These are phyloP conservation scores for Drosophila nigromelanica DNA, from an alignment of 1,140 invertebrate genomes.

Conservation along the genomic window DNA sequence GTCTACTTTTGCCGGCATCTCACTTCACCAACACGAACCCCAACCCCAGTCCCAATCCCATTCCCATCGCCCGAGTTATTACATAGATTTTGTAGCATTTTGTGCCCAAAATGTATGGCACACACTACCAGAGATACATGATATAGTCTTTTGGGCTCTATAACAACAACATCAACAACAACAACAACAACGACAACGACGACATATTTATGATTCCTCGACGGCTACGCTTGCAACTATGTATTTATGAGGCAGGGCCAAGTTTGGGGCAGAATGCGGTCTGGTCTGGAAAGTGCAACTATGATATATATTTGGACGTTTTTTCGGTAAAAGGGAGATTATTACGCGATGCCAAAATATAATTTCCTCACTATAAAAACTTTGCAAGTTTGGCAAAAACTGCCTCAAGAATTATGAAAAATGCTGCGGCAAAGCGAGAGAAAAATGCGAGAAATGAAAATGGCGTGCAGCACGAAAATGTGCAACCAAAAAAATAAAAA, in stretches of 20 bases:
- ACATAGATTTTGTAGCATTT: slow-evolving; percentile 80
- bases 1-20: slow-evolving; percentile 37
- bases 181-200: slow-evolving; percentile 38
- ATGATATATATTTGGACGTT: slow-evolving; percentile 61
- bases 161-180: slow-evolving; percentile 1
- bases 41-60: neutral
- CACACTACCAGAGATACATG: slow-evolving; percentile 49
- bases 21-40: neutral
- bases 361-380: slow-evolving; percentile 72
- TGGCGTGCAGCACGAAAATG: slow-evolving; percentile 80
- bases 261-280: slow-evolving; percentile 11
- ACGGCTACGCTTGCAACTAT: slow-evolving; percentile 37
- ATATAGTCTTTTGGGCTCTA: slow-evolving; percentile 59
- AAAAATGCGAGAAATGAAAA: slow-evolving; percentile 59
- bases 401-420: slow-evolving; percentile 81
- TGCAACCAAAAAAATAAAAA: slow-evolving; percentile 43
- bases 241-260: slow-evolving; percentile 49
- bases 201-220: slow-evolving; percentile 74
- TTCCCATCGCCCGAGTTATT: slow-evolving; percentile 59
- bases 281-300: slow-evolving; percentile 70
- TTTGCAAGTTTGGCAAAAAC: slow-evolving; percentile 59
- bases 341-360: slow-evolving; percentile 76
- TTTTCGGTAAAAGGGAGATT: slow-evolving; percentile 68
- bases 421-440: slow-evolving; percentile 62
- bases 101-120: slow-evolving; percentile 72